phyloP scores from a whole-genome alignment of 2,797 vertebrate species.

The Sebastes oblongus region DNA sequence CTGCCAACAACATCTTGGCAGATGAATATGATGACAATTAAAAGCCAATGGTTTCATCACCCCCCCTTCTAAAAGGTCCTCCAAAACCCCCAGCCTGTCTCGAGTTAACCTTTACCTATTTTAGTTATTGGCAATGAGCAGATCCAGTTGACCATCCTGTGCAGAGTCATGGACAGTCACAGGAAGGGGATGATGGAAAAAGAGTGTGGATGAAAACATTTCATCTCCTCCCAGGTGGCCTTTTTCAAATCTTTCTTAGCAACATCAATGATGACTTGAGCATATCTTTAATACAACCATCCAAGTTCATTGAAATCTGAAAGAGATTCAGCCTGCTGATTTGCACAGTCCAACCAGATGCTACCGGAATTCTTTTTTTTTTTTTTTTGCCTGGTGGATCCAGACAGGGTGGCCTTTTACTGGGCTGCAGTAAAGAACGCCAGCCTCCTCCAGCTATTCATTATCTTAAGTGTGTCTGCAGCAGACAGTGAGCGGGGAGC shows the following conservation, averaged over 20 bases:
- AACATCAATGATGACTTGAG: background rate
- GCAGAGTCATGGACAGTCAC: background rate
- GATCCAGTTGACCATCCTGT: constrained; percentile 4
- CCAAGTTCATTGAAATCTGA: constrained; percentile 20
- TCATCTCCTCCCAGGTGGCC: background rate
- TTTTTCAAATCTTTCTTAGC: constrained; percentile 11
- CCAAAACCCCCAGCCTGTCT: background rate
- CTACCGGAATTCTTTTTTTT: constrained; percentile 18
- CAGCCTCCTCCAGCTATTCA: constrained; percentile 75
- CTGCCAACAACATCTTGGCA: constrained; percentile 43
- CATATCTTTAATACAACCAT: constrained; percentile 16
- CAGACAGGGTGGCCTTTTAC: constrained; percentile 73
- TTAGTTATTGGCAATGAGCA: constrained; percentile 3
- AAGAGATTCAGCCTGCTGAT: constrained; percentile 1
- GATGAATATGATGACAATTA: constrained; percentile 20
- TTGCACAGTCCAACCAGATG: constrained; percentile 26
- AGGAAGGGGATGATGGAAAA: background rate
- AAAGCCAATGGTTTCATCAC: constrained; percentile 14
- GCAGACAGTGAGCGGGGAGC: constrained; percentile 53
- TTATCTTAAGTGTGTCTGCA: constrained; percentile 79
- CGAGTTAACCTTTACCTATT: constrained; percentile 35
- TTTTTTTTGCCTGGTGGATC: constrained; percentile 43
- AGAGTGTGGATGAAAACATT: background rate
- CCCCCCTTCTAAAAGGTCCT: background rate
- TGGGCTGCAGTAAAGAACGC: constrained; percentile 65